Evolutionary conservation across 2,113 vertebrate species (phyloP).

Genomic region (Pedetes capensis): DNA sequence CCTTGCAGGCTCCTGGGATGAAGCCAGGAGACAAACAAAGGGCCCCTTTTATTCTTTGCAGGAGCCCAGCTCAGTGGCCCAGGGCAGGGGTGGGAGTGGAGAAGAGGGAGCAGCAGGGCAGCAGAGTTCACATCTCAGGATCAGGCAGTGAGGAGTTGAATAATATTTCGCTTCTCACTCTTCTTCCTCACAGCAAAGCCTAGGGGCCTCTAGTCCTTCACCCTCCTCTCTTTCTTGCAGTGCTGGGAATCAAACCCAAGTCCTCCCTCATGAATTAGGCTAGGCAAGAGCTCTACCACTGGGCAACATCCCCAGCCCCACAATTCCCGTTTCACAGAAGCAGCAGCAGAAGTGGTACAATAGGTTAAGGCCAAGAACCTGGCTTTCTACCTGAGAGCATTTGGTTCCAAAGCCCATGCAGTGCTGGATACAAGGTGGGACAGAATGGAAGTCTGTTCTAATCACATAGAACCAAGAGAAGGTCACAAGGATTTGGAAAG

Average conservation of each 20-base stretch:
- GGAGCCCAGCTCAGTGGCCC: background rate
- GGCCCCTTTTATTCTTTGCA: background rate
- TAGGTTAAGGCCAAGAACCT: background rate
- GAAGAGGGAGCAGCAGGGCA: background rate
- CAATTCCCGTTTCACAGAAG: background rate
- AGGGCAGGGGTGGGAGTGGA: background rate
- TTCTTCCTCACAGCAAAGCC: background rate
- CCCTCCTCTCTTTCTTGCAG: too few relatives aligned
- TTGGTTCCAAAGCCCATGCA: background rate
- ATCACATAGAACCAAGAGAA: background rate
- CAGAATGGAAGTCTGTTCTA: background rate
- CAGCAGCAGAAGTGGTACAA: background rate
- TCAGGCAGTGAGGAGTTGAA: background rate
- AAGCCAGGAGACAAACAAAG: background rate
- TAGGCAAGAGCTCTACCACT: background rate
- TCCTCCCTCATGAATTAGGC: rapidly evolving
- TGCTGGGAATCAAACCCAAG: background rate
- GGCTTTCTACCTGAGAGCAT: background rate
- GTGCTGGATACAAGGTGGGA: background rate
- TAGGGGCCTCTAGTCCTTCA: background rate
- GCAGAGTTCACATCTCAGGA: background rate
- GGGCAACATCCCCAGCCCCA: background rate
- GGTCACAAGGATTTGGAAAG: background rate
- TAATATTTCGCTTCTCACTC: background rate
- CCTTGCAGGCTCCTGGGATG: background rate